A percentile compares a stretch with the other conserved stretches of the same genome.
These are phyloP conservation scores for Nudaria mundana DNA, from an alignment of 2,888 invertebrate genomes.

Conservation along the genomic window DNA sequence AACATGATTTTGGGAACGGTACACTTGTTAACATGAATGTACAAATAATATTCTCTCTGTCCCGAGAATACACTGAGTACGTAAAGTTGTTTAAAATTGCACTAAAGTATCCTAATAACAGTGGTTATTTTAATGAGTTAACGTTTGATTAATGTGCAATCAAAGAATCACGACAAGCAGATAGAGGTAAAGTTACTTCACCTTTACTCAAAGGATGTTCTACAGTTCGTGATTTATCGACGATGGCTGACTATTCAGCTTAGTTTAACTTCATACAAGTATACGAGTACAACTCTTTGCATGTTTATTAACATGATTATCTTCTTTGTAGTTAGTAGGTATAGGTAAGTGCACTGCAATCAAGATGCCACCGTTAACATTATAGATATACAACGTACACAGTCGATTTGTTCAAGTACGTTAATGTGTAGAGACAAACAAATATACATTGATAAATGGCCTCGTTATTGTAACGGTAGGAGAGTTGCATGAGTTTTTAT, in stretches of 20 bases:
- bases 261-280: slow-evolving; percentile 29
- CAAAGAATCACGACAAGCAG: slow-evolving; percentile 47
- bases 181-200: slow-evolving; percentile 43
- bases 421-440: slow-evolving; percentile 67
- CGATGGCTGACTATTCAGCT: slow-evolving; percentile 21
- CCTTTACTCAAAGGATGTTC: slow-evolving; percentile 43
- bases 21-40: not conserved
- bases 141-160: slow-evolving; percentile 48
- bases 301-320: slow-evolving; percentile 31
- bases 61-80: no score
- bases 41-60: no score
- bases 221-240: slow-evolving; percentile 43
- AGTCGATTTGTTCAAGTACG: slow-evolving; percentile 38
- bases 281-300: slow-evolving; percentile 29
- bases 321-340: no score
- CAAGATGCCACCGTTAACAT: slow-evolving; percentile 26
- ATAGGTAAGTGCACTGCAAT: slow-evolving; percentile 22
- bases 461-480: slow-evolving; percentile 78
- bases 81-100: slow-evolving; percentile 18
- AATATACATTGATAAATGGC: slow-evolving; percentile 75
- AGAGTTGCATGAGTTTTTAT: slow-evolving; percentile 74
- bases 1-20: not conserved
- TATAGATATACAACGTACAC: slow-evolving; percentile 18
- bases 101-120: slow-evolving; percentile 35
- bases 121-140: slow-evolving; percentile 45